A percentile compares a stretch with the other conserved stretches of the same genome.
Conservation (phyloP, 2,888 invertebrate species). For the Anthrax anthrax region DNA sequence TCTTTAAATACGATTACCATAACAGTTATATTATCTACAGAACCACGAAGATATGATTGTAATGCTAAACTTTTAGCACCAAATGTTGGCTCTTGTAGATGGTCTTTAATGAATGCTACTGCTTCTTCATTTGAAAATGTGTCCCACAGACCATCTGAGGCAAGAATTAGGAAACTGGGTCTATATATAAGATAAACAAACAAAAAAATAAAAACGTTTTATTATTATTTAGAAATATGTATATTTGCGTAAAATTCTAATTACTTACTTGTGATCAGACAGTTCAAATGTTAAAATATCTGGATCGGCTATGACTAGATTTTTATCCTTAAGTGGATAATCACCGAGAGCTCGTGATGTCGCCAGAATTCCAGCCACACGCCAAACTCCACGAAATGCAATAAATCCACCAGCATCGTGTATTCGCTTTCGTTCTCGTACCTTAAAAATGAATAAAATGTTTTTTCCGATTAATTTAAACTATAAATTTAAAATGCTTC, state of each 20-base stretch:
- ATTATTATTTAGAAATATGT: background rate
- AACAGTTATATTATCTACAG: constrained; percentile 90
- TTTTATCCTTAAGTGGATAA: constrained; percentile 86
- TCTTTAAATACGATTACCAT: constrained; percentile 71
- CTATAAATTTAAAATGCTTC: too few relatives aligned
- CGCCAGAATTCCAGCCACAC: constrained; percentile 88
- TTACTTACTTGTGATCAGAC: constrained; percentile 50
- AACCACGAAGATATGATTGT: constrained; percentile 83
- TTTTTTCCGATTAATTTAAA: too few relatives aligned
- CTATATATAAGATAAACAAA: constrained; percentile 16
- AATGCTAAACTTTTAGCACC: constrained; percentile 84
- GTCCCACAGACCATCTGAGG: constrained; percentile 95
- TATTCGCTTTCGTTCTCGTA: constrained; percentile 79
- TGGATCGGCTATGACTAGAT: constrained; percentile 88
- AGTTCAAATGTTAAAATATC: constrained; percentile 87
- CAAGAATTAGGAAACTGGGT: constrained; percentile 80
- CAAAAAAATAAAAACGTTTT: background rate
- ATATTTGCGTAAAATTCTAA: background rate
- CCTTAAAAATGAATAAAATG: too few relatives aligned
- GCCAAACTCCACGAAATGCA: constrained; percentile 90
- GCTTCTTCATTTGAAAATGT: constrained; percentile 92
- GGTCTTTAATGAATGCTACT: constrained; percentile 71
- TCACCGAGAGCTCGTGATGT: constrained; percentile 91
- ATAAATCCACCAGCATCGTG: constrained; percentile 92
- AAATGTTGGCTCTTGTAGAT: constrained; percentile 70